Percentiles rank a stretch among this genome's conserved stretches.
Conservation (phyloP, 1,140 invertebrate species). For the Melipona quadrifasciata region DNA sequence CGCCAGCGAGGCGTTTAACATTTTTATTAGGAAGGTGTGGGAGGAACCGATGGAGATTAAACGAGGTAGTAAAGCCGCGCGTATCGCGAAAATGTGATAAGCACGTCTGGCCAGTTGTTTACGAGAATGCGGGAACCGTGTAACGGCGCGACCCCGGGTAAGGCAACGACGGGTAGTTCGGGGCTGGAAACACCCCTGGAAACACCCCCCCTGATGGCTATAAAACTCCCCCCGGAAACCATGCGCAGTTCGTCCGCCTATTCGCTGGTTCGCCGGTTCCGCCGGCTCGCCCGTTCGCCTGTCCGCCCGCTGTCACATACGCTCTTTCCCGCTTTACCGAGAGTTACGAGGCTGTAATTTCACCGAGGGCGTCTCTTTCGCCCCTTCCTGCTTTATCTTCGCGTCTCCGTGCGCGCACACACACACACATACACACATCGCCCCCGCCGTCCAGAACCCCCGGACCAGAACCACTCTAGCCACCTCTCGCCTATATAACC, state of each 20-base stretch:
- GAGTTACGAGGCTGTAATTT: conserved; percentile 77
- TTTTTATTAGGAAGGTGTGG: conserved; percentile 25
- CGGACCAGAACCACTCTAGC: conserved; percentile 46
- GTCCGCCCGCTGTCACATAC: conserved; percentile 74
- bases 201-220: conserved; percentile 66
- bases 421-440: no score
- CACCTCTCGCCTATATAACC: conserved; percentile 29
- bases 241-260: conserved; percentile 62
- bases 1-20: not conserved
- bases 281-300: conserved; percentile 55
- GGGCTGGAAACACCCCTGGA: conserved; percentile 51
- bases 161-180: conserved; percentile 61
- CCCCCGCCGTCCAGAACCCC: conserved; percentile 23
- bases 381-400: conserved; percentile 62
- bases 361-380: conserved; percentile 62
- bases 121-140: conserved; percentile 70
- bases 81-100: conserved; percentile 64
- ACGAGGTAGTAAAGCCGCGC: conserved; percentile 24
- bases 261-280: conserved; percentile 56
- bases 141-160: conserved; percentile 60
- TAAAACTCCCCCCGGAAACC: conserved; percentile 65
- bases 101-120: conserved; percentile 66
- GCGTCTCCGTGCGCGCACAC: conserved; percentile 11
- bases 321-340: conserved; percentile 73
- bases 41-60: conserved; percentile 49